phyloP scores from a whole-genome alignment of 2,113 vertebrate species.

The Scomber colias region DNA sequence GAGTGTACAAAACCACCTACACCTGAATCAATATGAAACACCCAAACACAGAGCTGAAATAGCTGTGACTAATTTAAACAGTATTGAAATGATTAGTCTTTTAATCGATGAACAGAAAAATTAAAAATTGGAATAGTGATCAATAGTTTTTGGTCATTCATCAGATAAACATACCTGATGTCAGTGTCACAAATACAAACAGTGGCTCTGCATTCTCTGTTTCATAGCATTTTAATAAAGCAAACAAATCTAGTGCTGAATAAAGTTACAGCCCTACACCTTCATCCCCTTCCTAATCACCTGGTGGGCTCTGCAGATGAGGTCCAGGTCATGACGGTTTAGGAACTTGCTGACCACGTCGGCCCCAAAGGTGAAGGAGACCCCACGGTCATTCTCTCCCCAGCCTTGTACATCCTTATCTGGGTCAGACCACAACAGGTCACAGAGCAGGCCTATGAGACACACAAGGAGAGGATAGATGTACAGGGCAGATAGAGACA shows the following conservation, averaged over 20 bases:
- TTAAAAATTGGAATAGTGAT: no score
- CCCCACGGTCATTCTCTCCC: slow-evolving; percentile 98
- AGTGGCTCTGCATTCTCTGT: neutral
- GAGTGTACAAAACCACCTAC: slow-evolving; percentile 51
- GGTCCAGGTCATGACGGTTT: slow-evolving; percentile 98
- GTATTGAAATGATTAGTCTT: neutral
- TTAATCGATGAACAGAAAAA: neutral
- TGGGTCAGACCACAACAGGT: slow-evolving; percentile 98
- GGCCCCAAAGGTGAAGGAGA: slow-evolving; percentile 98
- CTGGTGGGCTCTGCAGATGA: slow-evolving; percentile 99
- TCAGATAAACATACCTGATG: neutral
- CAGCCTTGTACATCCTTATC: slow-evolving; percentile 99
- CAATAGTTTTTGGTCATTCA: no score
- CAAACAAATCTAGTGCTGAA: no score
- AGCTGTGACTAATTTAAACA: neutral
- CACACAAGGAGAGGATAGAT: slow-evolving; percentile 43
- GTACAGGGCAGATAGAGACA: neutral
- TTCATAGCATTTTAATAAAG: neutral
- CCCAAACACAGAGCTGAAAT: slow-evolving; percentile 7
- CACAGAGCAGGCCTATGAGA: slow-evolving; percentile 93
- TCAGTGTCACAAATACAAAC: neutral
- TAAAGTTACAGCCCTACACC: neutral
- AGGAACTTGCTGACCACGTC: slow-evolving; percentile 99
- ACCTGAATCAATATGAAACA: slow-evolving; percentile 38
- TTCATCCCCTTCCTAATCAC: slow-evolving; percentile 75